Conservation (phyloP, 2,797 vertebrate genomes). For the Mycteria americana region DNA sequence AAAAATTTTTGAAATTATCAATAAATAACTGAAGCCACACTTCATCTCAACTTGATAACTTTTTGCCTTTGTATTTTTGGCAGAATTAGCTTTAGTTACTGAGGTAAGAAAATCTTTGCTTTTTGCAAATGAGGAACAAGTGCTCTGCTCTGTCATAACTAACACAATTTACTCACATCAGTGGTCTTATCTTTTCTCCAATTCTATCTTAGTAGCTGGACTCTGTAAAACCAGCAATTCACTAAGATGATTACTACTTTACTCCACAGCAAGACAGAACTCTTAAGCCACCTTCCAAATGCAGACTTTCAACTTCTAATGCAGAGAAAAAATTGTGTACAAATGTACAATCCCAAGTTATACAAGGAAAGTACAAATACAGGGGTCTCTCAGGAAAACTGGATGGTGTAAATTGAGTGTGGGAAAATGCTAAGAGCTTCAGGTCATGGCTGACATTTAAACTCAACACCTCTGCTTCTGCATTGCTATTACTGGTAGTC, state of each 20-base stretch:
- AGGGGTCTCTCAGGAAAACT: constrained; percentile 43
- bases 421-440: constrained; percentile 56
- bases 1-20: neutral
- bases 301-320: neutral
- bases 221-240: neutral
- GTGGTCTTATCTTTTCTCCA: neutral
- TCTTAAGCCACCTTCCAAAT: neutral
- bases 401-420: neutral
- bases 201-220: neutral
- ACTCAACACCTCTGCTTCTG: constrained; percentile 62
- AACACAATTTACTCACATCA: neutral
- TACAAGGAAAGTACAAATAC: neutral
- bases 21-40: neutral
- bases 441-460: constrained; percentile 61
- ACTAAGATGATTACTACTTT: neutral
- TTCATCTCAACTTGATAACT: neutral
- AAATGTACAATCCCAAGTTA: neutral
- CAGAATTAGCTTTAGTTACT: neutral
- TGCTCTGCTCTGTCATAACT: neutral
- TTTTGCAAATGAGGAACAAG: neutral
- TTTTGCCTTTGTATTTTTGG: neutral
- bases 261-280: neutral
- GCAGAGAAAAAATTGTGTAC: neutral
- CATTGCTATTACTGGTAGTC: constrained; percentile 10
- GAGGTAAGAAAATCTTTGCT: neutral